Percentiles rank a stretch among this genome's conserved stretches.
phyloP scores from a whole-genome alignment of 2,888 invertebrate species.

The Cordilura impudica region DNA sequence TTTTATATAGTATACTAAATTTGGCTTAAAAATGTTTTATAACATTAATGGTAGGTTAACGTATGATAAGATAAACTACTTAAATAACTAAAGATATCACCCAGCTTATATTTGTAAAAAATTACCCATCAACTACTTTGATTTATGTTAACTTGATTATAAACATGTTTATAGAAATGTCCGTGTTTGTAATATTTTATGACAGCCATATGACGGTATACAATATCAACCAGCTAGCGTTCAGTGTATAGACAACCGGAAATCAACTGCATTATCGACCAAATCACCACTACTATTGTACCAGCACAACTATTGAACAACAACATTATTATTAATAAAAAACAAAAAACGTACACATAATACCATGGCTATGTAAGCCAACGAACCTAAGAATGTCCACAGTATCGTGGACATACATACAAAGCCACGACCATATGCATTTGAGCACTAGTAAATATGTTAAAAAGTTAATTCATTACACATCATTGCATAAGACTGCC shows the following conservation, averaged over 20 bases:
- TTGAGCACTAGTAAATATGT: conserved; percentile 58
- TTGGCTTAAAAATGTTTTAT: too few species aligned
- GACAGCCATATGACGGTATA: conserved; percentile 41
- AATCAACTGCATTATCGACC: conserved; percentile 58
- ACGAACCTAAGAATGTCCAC: conserved; percentile 54
- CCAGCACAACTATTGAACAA: conserved; percentile 54
- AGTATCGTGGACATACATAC: background rate
- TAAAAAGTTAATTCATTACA: conserved; percentile 64
- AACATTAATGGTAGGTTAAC: too few species aligned
- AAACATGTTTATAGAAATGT: conserved; percentile 49
- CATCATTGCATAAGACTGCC: conserved; percentile 69
- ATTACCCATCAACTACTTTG: conserved; percentile 22
- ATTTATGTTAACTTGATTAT: conserved; percentile 46
- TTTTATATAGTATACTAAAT: too few species aligned
- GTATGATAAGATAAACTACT: too few species aligned
- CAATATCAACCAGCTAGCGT: background rate
- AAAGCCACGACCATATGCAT: conserved; percentile 52
- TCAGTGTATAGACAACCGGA: conserved; percentile 34
- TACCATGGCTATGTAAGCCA: conserved; percentile 28
- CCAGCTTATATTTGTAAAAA: background rate
- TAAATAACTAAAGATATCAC: too few species aligned
- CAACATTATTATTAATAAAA: conserved; percentile 32
- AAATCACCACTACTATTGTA: conserved; percentile 20
- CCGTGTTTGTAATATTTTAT: conserved; percentile 43
- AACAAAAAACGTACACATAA: background rate